Base-by-base conservation (phyloP, 2,797 vertebrate species). In the Chromis chromis region DNA sequence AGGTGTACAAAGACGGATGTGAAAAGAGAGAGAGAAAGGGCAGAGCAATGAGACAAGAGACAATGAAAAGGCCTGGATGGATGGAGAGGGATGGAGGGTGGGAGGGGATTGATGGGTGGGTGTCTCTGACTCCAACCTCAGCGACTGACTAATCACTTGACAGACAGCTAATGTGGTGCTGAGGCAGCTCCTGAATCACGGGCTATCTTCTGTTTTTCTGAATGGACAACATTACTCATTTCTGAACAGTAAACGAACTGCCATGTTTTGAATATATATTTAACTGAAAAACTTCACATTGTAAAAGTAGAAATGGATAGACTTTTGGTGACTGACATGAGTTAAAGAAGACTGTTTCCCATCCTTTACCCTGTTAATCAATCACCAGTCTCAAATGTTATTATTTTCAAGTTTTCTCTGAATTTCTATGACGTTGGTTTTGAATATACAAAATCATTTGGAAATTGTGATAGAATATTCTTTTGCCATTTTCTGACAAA, bases 91-190 rank as follows among this genome's bases (percentile, higher is more conserved):
- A 80, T 73, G 67, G 69, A 57, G 36, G 44, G 74, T 19, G 9
- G 33, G 19, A 49, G 22, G 21, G 56, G 71, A 76, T 79, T 81
- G 61, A 76, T 88, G 40, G 76, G 61, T 75, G 76, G 60, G 57
- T 59, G 69, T 79, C 87, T 82, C 57, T 83, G 64, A 73, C 49
- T 83, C 78, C 60, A 62, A 49, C 54, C 79, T 81, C 58, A 68
- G 59, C 70, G 46, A 33, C 70, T 69, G 76, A 88, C 85, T 84
- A 85, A 86, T 89, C 59, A 63, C 81, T 84, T 65, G 77, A 90
- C 66, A 65, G 68, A 77, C 66, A 48, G 75, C 56, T 83, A 70
- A 82, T 70, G 63, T 57, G 61, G 19, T 72, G 78, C 79, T 78
- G 77, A 82, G 65, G 66, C 74, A 81, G 75, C 81, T 81, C 78